Evolutionary conservation across 2,797 vertebrate species (phyloP).

Genomic region (Merluccius polli): DNA sequence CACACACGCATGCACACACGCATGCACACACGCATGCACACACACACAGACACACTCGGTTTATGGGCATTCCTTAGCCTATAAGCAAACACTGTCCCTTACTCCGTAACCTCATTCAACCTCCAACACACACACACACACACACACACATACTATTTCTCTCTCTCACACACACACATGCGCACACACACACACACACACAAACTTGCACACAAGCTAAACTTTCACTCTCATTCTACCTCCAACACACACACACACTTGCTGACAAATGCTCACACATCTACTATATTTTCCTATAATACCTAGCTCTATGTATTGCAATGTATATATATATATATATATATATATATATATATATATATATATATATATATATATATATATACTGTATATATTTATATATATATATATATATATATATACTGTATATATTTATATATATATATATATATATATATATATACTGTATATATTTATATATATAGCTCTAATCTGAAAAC

Average conservation of each 20-base stretch:
- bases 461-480: too few relatives aligned
- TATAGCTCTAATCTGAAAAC: too few relatives aligned
- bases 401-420: too few relatives aligned
- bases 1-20: background rate
- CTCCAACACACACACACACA: slow-evolving; percentile 1
- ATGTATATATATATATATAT: too few relatives aligned
- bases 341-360: too few relatives aligned
- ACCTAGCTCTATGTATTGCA: too few relatives aligned
- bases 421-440: too few relatives aligned
- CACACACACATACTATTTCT: slow-evolving; percentile 5
- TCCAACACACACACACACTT: slow-evolving; percentile 1
- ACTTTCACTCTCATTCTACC: slow-evolving; percentile 24
- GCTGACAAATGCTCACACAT: background rate
- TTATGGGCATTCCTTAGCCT: slow-evolving; percentile 14
- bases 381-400: too few relatives aligned
- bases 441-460: too few relatives aligned
- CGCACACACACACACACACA: background rate
- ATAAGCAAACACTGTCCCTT: slow-evolving; percentile 25
- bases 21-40: slow-evolving; percentile 8
- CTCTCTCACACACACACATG: slow-evolving; percentile 5
- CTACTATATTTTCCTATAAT: too few relatives aligned
- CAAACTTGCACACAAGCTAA: slow-evolving; percentile 2
- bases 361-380: too few relatives aligned
- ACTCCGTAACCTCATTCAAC: slow-evolving; percentile 35
- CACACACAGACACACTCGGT: background rate